phyloP scores from a whole-genome alignment of 2,113 vertebrate species.

The Seriola quinqueradiata region DNA sequence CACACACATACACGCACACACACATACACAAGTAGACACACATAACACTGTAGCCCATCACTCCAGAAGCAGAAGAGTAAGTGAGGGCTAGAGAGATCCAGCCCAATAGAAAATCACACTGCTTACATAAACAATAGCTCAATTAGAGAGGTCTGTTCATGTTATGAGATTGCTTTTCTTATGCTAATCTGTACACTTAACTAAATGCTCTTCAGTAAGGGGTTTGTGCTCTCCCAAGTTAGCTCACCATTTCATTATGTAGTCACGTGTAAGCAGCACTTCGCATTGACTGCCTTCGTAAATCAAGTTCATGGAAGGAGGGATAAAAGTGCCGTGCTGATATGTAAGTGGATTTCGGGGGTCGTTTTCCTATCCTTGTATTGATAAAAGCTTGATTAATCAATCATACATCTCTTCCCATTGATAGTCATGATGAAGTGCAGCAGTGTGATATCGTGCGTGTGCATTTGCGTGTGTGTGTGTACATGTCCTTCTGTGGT shows the following conservation, averaged over 20 bases:
- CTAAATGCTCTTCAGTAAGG: slow-evolving; percentile 71
- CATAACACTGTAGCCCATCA: slow-evolving; percentile 34
- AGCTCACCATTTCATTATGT: slow-evolving; percentile 74
- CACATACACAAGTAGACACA: slow-evolving; percentile 32
- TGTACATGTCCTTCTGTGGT: too few species aligned
- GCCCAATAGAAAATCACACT: slow-evolving; percentile 55
- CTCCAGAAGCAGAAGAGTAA: slow-evolving; percentile 36
- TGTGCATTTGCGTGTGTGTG: background rate
- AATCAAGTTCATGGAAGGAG: slow-evolving; percentile 70
- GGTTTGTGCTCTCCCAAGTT: slow-evolving; percentile 63
- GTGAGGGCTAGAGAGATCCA: slow-evolving; percentile 22
- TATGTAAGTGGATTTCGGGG: slow-evolving; percentile 70
- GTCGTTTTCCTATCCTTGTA: slow-evolving; percentile 59
- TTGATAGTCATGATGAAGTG: slow-evolving; percentile 47
- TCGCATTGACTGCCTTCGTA: slow-evolving; percentile 66
- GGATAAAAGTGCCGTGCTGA: slow-evolving; percentile 71
- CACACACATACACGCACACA: slow-evolving; percentile 16
- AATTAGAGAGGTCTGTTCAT: slow-evolving; percentile 74
- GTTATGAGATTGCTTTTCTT: slow-evolving; percentile 80
- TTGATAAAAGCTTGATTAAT: slow-evolving; percentile 73
- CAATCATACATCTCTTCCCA: slow-evolving; percentile 65
- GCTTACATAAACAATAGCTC: slow-evolving; percentile 79
- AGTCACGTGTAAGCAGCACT: slow-evolving; percentile 60
- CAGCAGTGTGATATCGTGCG: slow-evolving; percentile 6
- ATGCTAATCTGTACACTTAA: slow-evolving; percentile 81